Evolutionary conservation across 2,113 vertebrate species (phyloP).

Genomic region (Diphyllodes magnificus): DNA sequence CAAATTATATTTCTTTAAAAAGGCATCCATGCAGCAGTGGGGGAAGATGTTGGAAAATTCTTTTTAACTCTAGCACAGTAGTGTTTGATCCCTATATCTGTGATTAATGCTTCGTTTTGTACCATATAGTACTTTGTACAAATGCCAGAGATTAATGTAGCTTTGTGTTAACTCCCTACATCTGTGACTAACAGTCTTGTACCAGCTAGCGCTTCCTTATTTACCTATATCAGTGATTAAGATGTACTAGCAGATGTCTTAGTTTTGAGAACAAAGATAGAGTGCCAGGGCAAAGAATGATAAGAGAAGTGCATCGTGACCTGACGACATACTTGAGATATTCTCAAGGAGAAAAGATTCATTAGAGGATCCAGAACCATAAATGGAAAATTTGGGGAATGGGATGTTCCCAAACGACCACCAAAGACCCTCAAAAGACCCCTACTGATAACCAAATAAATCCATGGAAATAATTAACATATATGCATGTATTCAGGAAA

Average conservation of each 20-base stretch:
- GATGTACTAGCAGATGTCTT: background rate
- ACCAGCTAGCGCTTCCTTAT: background rate
- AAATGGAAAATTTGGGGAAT: background rate
- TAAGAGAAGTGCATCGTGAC: background rate
- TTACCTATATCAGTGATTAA: background rate
- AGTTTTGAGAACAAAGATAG: background rate
- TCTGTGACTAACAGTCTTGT: background rate
- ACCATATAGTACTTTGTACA: background rate
- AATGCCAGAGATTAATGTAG: background rate
- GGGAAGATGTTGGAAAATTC: background rate
- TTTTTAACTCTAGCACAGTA: background rate
- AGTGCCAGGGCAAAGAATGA: background rate
- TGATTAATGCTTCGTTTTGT: background rate
- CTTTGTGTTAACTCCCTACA: background rate
- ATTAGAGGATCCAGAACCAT: background rate
- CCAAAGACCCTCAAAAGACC: background rate
- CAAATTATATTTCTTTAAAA: background rate
- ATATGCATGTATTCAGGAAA: background rate
- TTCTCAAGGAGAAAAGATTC: background rate
- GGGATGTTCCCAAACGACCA: background rate
- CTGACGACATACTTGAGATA: background rate
- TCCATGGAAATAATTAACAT: background rate
- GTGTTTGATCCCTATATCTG: background rate
- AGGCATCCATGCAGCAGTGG: background rate
- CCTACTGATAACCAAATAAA: background rate